These are phyloP conservation scores for Allolobophora icterica DNA, from an alignment of 2,888 invertebrate species.

Conservation along the genomic window DNA sequence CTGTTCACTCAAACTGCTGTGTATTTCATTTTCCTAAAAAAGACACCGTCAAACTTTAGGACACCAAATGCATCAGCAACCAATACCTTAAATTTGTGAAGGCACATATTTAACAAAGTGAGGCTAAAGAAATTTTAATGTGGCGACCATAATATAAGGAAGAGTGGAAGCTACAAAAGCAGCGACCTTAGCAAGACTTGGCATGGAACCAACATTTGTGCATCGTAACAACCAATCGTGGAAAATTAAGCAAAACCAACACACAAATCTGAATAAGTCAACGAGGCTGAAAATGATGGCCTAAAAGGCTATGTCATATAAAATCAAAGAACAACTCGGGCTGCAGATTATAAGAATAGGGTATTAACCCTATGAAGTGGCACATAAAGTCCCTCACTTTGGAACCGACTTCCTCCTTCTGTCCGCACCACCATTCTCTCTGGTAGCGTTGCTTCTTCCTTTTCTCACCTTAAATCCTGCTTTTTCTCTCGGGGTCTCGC, in stretches of 20 bases:
- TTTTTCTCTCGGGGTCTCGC: too few species aligned
- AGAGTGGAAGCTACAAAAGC: conserved; percentile 8
- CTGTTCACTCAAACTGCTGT: background rate
- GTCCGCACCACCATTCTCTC: too few species aligned
- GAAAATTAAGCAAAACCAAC: background rate
- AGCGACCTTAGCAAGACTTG: background rate
- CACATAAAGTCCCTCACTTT: too few species aligned
- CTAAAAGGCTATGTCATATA: too few species aligned
- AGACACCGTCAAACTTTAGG: background rate
- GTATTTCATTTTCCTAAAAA: conserved; percentile 1
- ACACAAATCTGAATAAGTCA: too few species aligned
- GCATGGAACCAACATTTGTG: background rate
- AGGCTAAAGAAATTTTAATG: background rate
- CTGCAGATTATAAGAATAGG: too few species aligned
- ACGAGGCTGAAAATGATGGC: too few species aligned
- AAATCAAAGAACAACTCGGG: too few species aligned
- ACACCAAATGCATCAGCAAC: background rate
- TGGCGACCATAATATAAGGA: background rate
- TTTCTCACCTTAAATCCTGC: too few species aligned
- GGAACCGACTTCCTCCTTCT: too few species aligned
- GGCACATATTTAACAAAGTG: background rate
- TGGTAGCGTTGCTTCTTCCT: too few species aligned
- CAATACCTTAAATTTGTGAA: background rate
- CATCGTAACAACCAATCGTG: background rate
- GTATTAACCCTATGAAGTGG: too few species aligned